Base-by-base conservation (phyloP, 2,797 vertebrate species). In the Molothrus aeneus region DNA sequence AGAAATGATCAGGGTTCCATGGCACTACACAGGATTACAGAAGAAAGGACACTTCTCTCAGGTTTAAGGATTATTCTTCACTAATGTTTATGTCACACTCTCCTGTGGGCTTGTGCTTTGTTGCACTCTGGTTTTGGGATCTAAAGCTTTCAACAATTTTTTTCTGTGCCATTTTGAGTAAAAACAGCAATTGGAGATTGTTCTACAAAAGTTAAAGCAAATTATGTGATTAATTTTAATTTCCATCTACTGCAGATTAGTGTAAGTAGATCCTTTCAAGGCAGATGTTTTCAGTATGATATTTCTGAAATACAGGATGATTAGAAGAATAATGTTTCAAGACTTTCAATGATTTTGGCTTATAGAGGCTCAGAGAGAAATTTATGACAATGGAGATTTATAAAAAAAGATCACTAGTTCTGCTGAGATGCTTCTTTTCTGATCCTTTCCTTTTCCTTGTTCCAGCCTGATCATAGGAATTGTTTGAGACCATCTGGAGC, bases 1-100 rank as follows among this genome's bases (percentile, higher is more conserved):
- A 97, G 97, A 98, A 92, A 97, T 96, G 93, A 72, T 95, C 79
- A 95, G 65, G 74, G 89, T 97, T 96, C 87, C 65, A 61, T 42
- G 93, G 29, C 88, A 95, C 64, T 96, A 91, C 73, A 93, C 84
- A 61, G 31, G 96, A 95, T 81, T 69, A 89, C 93, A 86, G 92
- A 79, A 74, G 59, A 90, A 91, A 65, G 36, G 90, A 48, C 31
- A 85, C 36, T 72, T 56, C 47, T 36, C 69, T 92, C n/a, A 93
- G 95, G 57, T 77, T 80, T 4, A 78, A 64, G 59, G 42, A 64
- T 93, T 66, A 60, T 81, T 93, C 64, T 68, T 87, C 42, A 88
- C 69, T 84, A 15, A 29, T 88, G 43, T 83, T 77, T 9, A 25
- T 86, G 85, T 90, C 74, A 12, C 8, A 10, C 32, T 75, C 13